Evolutionary conservation across 2,888 invertebrate species (phyloP).

Genomic region (Mantis religiosa): DNA sequence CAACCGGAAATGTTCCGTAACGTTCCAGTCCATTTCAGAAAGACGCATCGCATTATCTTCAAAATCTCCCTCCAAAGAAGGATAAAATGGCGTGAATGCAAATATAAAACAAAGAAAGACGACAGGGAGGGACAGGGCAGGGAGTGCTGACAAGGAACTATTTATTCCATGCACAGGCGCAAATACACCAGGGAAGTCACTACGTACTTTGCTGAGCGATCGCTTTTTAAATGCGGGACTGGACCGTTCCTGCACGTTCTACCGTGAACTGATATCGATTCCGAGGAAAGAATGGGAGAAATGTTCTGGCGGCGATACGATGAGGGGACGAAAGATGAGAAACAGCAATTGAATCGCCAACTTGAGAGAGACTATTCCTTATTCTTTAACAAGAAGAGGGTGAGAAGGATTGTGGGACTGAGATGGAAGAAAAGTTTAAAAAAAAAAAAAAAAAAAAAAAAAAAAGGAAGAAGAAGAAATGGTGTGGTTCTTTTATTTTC

Average conservation of each 20-base stretch:
- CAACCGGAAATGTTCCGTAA: neutral
- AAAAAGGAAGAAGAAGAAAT: neutral
- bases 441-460: neutral
- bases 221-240: neutral
- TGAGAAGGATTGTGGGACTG: neutral
- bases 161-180: neutral
- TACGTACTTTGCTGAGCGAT: neutral
- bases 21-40: neutral
- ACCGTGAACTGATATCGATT: neutral
- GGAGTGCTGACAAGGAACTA: neutral
- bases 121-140: neutral
- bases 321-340: neutral
- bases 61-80: neutral
- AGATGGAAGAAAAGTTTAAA: neutral
- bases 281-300: neutral
- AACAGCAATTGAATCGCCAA: conserved; percentile 7
- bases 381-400: neutral
- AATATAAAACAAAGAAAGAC: neutral
- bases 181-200: neutral
- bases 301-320: neutral
- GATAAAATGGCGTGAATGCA: neutral
- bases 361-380: neutral
- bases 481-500: neutral
- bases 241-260: neutral
- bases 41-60: neutral